Percentiles rank a stretch among this genome's conserved stretches.
Evolutionary conservation across 2,797 vertebrate genomes (phyloP).

Genomic region (Buceros bicornis): DNA sequence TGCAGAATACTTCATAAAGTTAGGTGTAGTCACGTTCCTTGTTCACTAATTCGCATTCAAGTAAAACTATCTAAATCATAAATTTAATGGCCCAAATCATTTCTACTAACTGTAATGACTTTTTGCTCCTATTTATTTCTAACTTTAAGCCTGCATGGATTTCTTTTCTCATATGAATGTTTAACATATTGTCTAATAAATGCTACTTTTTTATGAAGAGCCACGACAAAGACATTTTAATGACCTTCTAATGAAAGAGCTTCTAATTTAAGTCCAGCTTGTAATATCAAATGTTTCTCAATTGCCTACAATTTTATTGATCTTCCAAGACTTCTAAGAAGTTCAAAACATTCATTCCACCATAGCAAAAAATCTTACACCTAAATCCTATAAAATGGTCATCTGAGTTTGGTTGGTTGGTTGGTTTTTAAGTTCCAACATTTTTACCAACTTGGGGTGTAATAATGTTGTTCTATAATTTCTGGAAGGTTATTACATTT

Average conservation of each 20-base stretch:
- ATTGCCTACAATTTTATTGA: background rate
- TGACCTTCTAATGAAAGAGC: background rate
- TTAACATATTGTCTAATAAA: background rate
- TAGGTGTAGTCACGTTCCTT: background rate
- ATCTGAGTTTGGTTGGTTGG: background rate
- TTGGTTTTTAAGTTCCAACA: background rate
- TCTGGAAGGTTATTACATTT: background rate
- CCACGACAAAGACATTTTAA: background rate
- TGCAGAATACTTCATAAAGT: background rate
- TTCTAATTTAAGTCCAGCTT: background rate
- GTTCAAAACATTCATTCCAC: background rate
- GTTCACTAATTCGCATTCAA: background rate
- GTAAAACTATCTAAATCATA: background rate
- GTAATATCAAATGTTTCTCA: background rate
- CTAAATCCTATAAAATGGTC: background rate
- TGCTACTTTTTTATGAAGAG: background rate
- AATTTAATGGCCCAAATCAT: background rate
- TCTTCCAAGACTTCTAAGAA: background rate
- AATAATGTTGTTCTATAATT: background rate
- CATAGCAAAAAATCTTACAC: background rate
- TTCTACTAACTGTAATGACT: background rate
- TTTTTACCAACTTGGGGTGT: background rate
- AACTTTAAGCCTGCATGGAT: background rate
- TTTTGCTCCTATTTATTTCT: background rate
- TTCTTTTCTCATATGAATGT: background rate